phyloP scores from a whole-genome alignment of 2,797 vertebrate genomes.

The Hoplostethus mediterraneus region DNA sequence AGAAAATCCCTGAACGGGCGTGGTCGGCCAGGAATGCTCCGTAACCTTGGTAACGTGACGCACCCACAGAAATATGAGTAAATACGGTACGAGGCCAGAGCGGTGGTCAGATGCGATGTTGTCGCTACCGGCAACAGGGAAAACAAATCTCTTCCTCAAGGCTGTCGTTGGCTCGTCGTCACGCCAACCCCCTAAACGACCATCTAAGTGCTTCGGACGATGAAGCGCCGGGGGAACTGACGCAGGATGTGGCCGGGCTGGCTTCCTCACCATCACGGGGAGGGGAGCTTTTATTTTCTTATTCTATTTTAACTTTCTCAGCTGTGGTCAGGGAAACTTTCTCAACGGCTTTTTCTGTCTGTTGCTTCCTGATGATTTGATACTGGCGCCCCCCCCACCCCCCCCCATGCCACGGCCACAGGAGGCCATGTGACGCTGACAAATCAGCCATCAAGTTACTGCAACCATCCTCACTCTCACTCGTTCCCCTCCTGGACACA shows the following conservation, averaged over 20 bases:
- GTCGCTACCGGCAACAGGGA: constrained; percentile 59
- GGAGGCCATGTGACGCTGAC: too few species aligned
- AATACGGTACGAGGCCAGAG: constrained; percentile 36
- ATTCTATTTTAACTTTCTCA: neutral
- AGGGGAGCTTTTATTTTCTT: neutral
- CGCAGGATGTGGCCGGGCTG: constrained; percentile 3
- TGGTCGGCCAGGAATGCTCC: constrained; percentile 48
- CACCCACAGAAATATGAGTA: constrained; percentile 62
- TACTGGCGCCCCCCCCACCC: too few species aligned
- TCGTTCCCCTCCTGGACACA: neutral
- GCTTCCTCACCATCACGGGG: constrained; percentile 17
- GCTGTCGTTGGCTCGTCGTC: constrained; percentile 9
- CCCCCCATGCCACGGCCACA: too few species aligned
- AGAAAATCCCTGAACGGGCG: constrained; percentile 51
- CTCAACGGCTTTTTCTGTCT: too few species aligned
- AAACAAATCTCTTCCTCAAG: constrained; percentile 62
- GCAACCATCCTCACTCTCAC: neutral
- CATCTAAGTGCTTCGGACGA: constrained; percentile 10
- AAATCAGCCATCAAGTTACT: too few species aligned
- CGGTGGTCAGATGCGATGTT: constrained; percentile 53
- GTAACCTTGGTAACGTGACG: constrained; percentile 65
- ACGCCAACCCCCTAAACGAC: neutral
- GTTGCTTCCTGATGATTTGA: too few species aligned
- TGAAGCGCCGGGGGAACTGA: constrained; percentile 1
- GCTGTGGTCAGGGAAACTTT: too few species aligned